These are phyloP conservation scores for Philereme vetulata DNA, from an alignment of 2,888 invertebrate species.

Conservation along the genomic window DNA sequence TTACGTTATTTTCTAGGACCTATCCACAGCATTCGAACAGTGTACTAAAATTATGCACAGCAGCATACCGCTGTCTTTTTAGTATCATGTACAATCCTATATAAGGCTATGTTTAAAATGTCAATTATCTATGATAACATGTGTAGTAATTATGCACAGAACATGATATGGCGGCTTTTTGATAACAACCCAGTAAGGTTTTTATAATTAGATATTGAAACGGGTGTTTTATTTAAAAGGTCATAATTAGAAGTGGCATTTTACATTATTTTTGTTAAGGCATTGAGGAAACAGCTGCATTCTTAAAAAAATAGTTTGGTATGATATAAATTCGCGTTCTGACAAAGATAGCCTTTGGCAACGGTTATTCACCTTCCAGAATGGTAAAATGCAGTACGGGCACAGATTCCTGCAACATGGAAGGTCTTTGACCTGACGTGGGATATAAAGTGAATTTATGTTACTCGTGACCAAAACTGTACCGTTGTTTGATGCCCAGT, in stretches of 20 bases:
- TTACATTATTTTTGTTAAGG: background rate
- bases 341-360: too few species aligned
- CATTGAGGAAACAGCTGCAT: background rate
- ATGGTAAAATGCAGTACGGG: too few species aligned
- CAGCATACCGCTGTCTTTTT: background rate
- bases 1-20: too few species aligned
- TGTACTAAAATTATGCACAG: background rate
- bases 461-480: too few species aligned
- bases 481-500: too few species aligned
- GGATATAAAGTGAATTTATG: too few species aligned
- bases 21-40: background rate
- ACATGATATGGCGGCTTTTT: conserved; percentile 20
- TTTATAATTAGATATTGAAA: conserved; percentile 27
- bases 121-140: conserved; percentile 36
- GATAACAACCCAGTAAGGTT: conserved; percentile 19
- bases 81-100: background rate
- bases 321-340: background rate
- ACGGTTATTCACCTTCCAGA: too few species aligned
- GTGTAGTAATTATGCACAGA: conserved; percentile 32
- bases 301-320: background rate
- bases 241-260: conserved; percentile 23
- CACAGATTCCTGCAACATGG: too few species aligned
- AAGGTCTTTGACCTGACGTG: too few species aligned
- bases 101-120: conserved; percentile 29
- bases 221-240: conserved; percentile 19